Evolutionary conservation across 2,797 vertebrate species (phyloP).

Genomic region (Cirrhinus mrigala): DNA sequence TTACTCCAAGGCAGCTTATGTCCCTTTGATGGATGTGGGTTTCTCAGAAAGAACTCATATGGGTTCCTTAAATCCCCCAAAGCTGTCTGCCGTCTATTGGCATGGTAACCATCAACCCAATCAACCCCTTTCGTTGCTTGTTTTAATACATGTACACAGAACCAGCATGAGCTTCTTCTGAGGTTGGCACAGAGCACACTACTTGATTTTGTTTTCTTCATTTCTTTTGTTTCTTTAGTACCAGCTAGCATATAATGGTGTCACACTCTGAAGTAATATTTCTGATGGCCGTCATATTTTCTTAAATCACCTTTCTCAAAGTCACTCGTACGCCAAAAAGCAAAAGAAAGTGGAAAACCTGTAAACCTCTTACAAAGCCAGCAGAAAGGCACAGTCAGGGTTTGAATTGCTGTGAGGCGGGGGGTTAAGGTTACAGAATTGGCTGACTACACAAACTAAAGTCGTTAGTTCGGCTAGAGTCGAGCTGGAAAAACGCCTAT

Average conservation of each 20-base stretch:
- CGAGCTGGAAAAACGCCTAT: background rate
- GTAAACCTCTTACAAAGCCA: slow-evolving; percentile 73
- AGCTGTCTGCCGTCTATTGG: slow-evolving; percentile 67
- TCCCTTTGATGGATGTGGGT: background rate
- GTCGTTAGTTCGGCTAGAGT: slow-evolving; percentile 29
- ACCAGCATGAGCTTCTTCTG: background rate
- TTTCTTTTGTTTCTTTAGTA: slow-evolving; percentile 10
- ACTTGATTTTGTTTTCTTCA: background rate
- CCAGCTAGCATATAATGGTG: background rate
- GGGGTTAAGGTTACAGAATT: slow-evolving; percentile 65
- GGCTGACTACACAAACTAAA: slow-evolving; percentile 52
- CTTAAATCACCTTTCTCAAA: slow-evolving; percentile 34
- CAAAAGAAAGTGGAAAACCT: slow-evolving; percentile 54
- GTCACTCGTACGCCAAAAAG: slow-evolving; percentile 32
- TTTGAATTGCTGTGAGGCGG: slow-evolving; percentile 68
- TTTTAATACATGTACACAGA: slow-evolving; percentile 28
- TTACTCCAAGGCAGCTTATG: slow-evolving; percentile 33
- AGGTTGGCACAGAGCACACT: background rate
- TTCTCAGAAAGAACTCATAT: slow-evolving; percentile 50
- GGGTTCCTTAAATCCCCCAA: slow-evolving; percentile 51
- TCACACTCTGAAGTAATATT: background rate
- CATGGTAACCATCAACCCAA: slow-evolving; percentile 64
- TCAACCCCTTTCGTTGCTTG: slow-evolving; percentile 18
- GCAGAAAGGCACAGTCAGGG: slow-evolving; percentile 61
- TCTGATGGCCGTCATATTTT: background rate